Percentiles rank a stretch among this genome's conserved stretches.
Evolutionary conservation across 2,797 vertebrate species (phyloP).

Genomic region (Lepilemur ruficaudatus): DNA sequence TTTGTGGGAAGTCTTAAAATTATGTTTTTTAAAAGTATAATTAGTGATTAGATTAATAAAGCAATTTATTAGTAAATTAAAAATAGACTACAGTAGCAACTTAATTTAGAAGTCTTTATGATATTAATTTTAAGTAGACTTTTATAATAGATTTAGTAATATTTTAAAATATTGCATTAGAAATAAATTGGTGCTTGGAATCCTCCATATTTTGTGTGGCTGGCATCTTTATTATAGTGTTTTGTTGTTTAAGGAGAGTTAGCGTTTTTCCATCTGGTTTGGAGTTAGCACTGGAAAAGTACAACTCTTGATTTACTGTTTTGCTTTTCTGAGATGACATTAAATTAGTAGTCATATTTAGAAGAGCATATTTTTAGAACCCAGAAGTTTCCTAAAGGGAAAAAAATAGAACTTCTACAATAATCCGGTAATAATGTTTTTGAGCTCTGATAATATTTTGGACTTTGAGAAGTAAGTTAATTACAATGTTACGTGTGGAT

Average conservation of each 20-base stretch:
- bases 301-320: conserved; percentile 43
- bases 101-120: conserved; percentile 38
- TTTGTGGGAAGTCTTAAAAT: conserved; percentile 52
- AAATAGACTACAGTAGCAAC: background rate
- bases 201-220: conserved; percentile 21
- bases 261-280: conserved; percentile 27
- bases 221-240: conserved; percentile 41
- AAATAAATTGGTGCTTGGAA: conserved; percentile 25
- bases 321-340: conserved; percentile 46
- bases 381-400: conserved; percentile 48
- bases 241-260: conserved; percentile 37
- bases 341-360: conserved; percentile 62
- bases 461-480: conserved; percentile 46
- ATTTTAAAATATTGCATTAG: conserved; percentile 45
- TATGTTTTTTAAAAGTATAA: conserved; percentile 53
- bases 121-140: conserved; percentile 26
- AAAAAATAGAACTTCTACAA: conserved; percentile 32
- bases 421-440: conserved; percentile 47
- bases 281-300: conserved; percentile 42
- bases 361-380: conserved; percentile 67
- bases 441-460: background rate
- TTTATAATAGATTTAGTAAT: conserved; percentile 30
- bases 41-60: conserved; percentile 23
- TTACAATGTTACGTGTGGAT: conserved; percentile 37
- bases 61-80: background rate